Evolutionary conservation across 37 sponge, comb jelly and placozoan species (phyloP), one percentile per base, ranked within the genome.

Genomic region (Halichondria panicea): DNA sequence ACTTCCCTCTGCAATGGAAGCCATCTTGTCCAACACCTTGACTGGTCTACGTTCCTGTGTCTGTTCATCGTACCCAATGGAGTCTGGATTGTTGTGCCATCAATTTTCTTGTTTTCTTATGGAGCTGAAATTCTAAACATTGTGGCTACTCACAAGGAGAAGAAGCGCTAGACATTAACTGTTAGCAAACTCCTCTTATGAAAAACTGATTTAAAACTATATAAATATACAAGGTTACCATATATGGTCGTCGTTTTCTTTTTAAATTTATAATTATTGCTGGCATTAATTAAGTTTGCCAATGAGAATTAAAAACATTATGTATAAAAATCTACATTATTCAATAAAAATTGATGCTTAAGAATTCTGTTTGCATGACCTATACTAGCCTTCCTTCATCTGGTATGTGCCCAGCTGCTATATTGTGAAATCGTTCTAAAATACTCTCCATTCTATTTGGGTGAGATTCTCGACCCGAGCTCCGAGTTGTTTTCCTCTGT

Each of bases 1-100:
- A 76, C 82, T 22, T 63, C 40, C 1, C 72, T 85, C 15, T 84
- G 91, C 52, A 75, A 54, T n/a, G 80, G 82, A 40, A 35, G 58
- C 3, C 44, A 67, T 18, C 43, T 36, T 1, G 24, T 89, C 18
- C 66, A 31, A 19, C 90, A 89, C 36, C 27, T 72, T 2, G 48
- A n/a, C 24, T 75, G 81, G 81, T 25, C 22, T 6, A 53, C 84
- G 2, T 43, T 32, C 40, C 6, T 82, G 15, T 44, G 68, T 3
- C 55, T 84, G 24, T 89, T 92, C 39, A 9, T 84, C 22, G 45
- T 83, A 0, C 90, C 93, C 34, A 89, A 68, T 81, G 93, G 86
- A 6, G 43, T 78, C 21, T 92, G 93, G 93, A 1, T 92, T 11
- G 77, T 92, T 63, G 21, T 88, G 18, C 84, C 90, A 3, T 15